Base-by-base conservation (phyloP, 92 coral and sea anemone species). In the Galaxea fascicularis region DNA sequence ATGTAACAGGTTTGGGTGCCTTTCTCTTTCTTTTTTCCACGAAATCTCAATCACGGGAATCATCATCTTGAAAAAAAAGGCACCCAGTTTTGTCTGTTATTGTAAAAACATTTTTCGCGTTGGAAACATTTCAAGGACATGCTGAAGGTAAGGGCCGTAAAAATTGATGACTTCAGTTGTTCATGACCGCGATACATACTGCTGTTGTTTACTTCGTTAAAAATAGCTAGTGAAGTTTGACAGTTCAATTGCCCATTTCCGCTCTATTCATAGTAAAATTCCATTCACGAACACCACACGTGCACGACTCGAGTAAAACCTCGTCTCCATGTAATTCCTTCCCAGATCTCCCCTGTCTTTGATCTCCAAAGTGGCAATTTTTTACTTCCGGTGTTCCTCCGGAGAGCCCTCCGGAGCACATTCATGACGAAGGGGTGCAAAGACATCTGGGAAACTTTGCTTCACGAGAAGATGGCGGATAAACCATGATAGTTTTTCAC, bases 1-100 rank as follows among this genome's bases (percentile, higher is more conserved):
- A 94, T 94, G 98, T 89, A 94, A 94, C 98, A 92, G 98, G 98
- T 94, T 94, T 94, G 70, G 82, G 87, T 25, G 58, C 86, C 28
- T 24, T 79, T 65, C 29, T 60, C 49, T 21, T 65, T 3, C 65
- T 16, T 45, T 51, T 47, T 79, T 79, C 60, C 29, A 17, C 17
- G 63, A 79, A 57, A 78, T 26, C 18, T 12, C 26, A 13, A 21
- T 67, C 39, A 31, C 30, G 28, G 47, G 51, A 49, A 20, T 25
- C 35, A 56, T 70, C 44, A 69, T 70, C 9, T 67, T 35, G 24
- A 51, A 28, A 80, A 28, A 26, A 44, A 20, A n/a, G 35, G n/a
- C 8, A 17, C 0, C 24, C n/a, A 57, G 24, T 35, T 68, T 67
- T 31, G 41, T 52, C 64, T 7, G 11, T 65, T 30, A 30, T n/a